These are phyloP conservation scores for Drosophila navojoa DNA, from an alignment of 1,140 invertebrate genomes.

Conservation along the genomic window DNA sequence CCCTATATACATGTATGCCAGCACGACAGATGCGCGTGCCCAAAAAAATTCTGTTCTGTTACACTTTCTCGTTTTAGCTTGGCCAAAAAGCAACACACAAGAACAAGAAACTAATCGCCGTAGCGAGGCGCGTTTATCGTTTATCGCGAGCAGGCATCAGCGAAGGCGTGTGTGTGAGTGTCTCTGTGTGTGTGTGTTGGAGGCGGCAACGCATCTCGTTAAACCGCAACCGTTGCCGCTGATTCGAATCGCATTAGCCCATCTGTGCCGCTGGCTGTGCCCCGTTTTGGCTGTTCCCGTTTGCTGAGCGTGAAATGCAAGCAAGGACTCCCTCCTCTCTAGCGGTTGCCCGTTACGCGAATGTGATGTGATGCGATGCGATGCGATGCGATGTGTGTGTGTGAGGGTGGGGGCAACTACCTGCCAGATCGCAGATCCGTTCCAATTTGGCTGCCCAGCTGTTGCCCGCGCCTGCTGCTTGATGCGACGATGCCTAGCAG, in stretches of 20 bases:
- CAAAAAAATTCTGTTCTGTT: conserved; percentile 54
- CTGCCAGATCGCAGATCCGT: conserved; percentile 37
- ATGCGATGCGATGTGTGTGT: conserved; percentile 18
- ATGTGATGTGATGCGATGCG: conserved; percentile 51
- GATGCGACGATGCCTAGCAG: conserved; percentile 35
- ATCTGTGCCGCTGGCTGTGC: conserved; percentile 60
- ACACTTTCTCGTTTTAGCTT: conserved; percentile 69
- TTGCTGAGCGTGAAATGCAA: conserved; percentile 60
- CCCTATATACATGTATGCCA: conserved; percentile 15
- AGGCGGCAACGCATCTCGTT: conserved; percentile 79
- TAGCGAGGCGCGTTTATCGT: conserved; percentile 68
- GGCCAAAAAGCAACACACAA: conserved; percentile 43
- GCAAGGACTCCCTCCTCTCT: conserved; percentile 35
- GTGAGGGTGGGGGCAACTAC: conserved; percentile 9
- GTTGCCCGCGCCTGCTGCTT: conserved; percentile 59
- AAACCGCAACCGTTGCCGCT: conserved; percentile 74
- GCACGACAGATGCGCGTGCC: conserved; percentile 78
- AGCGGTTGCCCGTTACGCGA: conserved; percentile 75
- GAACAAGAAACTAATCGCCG: conserved; percentile 58
- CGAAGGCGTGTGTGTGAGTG: not conserved
- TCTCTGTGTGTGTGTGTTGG: conserved; percentile 6
- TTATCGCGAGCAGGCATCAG: conserved; percentile 67
- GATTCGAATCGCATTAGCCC: conserved; percentile 73
- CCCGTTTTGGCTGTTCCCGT: conserved; percentile 16
- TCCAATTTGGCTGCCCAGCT: conserved; percentile 75